These are phyloP conservation scores for Neolamprologus sp. DNA, from an alignment of 2,113 vertebrate genomes.

Conservation along the genomic window DNA sequence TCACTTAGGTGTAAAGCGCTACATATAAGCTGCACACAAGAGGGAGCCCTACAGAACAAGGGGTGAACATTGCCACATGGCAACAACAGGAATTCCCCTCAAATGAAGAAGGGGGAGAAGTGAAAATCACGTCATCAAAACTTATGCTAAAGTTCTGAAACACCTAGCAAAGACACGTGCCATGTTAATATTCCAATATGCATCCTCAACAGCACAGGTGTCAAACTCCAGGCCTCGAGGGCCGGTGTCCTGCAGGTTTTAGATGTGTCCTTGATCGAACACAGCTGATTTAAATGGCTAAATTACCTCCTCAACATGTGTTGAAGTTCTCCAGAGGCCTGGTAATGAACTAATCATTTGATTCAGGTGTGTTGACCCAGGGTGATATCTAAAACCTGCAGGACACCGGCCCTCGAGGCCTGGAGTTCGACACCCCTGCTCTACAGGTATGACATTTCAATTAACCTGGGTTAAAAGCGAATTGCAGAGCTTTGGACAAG, in stretches of 20 bases:
- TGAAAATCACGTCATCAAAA: not conserved
- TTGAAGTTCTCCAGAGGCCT: too few species aligned
- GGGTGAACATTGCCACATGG: not conserved
- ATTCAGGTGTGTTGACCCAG: too few species aligned
- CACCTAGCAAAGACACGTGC: not conserved
- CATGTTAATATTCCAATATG: not conserved
- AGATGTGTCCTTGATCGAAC: fast-evolving
- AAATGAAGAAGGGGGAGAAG: not conserved
- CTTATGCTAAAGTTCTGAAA: not conserved
- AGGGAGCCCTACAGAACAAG: not conserved
- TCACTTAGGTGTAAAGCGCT: fast-evolving
- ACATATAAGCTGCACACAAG: not conserved
- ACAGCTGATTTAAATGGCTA: too few species aligned
- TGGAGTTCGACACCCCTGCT: too few species aligned
- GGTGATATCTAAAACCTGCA: too few species aligned
- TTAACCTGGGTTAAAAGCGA: not conserved
- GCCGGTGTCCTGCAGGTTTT: too few species aligned
- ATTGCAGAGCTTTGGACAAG: not conserved
- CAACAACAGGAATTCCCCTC: not conserved
- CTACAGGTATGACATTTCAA: not conserved
- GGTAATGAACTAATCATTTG: too few species aligned
- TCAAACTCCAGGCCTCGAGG: too few species aligned
- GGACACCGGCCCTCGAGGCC: fast-evolving
- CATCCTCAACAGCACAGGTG: not conserved
- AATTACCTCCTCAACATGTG: too few species aligned